phyloP scores from a whole-genome alignment of 1,140 invertebrate genomes.

The Lepidotrigona ventralis region DNA sequence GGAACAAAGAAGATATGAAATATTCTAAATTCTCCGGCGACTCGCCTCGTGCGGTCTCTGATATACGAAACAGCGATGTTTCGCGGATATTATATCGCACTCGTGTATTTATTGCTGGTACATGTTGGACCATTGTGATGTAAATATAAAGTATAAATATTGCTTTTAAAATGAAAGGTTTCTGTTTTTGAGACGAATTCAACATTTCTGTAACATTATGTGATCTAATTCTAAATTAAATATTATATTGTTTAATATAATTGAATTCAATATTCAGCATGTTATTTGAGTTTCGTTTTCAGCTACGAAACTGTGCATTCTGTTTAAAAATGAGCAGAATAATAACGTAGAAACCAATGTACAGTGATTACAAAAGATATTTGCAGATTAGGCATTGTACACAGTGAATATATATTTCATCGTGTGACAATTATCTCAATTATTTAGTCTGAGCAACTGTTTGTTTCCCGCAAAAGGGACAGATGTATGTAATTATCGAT shows the following conservation, averaged over 20 bases:
- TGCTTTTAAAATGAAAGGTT: neutral
- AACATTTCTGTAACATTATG: too few relatives aligned
- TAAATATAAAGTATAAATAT: neutral
- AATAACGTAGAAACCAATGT: too few relatives aligned
- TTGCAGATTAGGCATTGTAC: too few relatives aligned
- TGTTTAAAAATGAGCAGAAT: too few relatives aligned
- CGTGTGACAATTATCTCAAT: neutral
- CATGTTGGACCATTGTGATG: neutral
- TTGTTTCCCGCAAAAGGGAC: neutral
- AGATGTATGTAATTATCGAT: neutral
- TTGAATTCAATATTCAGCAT: too few relatives aligned
- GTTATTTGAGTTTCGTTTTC: too few relatives aligned
- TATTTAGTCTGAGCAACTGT: neutral
- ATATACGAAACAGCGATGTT: neutral
- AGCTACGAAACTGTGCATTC: too few relatives aligned
- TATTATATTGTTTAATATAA: too few relatives aligned
- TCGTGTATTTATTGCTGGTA: neutral
- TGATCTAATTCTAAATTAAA: too few relatives aligned
- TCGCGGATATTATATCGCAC: neutral
- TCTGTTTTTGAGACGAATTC: too few relatives aligned
- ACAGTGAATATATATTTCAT: neutral
- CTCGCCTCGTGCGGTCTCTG: conserved; percentile 1
- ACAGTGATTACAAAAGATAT: too few relatives aligned
- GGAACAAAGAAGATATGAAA: conserved; percentile 43
- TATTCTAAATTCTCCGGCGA: conserved; percentile 30